Evolutionary conservation across 2,888 invertebrate genomes (phyloP), one percentile per base, ranked within the genome.

Genomic region (Ophion costatus): DNA sequence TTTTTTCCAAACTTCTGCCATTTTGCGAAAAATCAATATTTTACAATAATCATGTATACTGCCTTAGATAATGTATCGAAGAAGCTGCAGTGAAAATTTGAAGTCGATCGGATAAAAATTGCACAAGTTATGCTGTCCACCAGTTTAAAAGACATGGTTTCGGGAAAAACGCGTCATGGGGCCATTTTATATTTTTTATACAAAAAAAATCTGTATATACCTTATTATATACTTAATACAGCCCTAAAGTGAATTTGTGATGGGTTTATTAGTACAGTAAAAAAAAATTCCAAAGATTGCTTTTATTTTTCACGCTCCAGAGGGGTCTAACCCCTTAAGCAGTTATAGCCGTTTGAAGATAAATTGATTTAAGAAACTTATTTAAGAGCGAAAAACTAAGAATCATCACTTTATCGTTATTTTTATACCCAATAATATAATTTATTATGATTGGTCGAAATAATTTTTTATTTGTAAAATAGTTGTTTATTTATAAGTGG

Each of bases 101-200:
- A 22, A 59, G 59, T 59, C 59, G 20, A 59, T 59, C 20, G 59
- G 59, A 20, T 59, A 59, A 9, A 59, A 59, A 59, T 59, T 59
- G 20, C 22, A 59, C 17, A 59, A 59, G 59, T 20, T 59, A 59
- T 59, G n/a, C 59, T n/a, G 59, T 59, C 59, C 22, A 59, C 59
- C n/a, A 59, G 59, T 59, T 20, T 1, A 20, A 22, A n/a, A 22
- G 22, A 59, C 38, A 45, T 66, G 76, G 56, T 11, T 20, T 59
- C 66, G 33, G 76, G 71, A 38, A 83, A 77, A 61, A 71, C 67
- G 66, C 83, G 59, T 57, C 59, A 56, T 56, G 56, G n/a, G 7
- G 56, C 56, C 56, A 56, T 56, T 56, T 56, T 33, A 5, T 33
- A 1, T 33, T 33, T 33, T 33, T 33, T 33, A 33, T 33, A 33